Evolutionary conservation across 2,888 invertebrate species (phyloP).

Genomic region (Nysson spinosus): DNA sequence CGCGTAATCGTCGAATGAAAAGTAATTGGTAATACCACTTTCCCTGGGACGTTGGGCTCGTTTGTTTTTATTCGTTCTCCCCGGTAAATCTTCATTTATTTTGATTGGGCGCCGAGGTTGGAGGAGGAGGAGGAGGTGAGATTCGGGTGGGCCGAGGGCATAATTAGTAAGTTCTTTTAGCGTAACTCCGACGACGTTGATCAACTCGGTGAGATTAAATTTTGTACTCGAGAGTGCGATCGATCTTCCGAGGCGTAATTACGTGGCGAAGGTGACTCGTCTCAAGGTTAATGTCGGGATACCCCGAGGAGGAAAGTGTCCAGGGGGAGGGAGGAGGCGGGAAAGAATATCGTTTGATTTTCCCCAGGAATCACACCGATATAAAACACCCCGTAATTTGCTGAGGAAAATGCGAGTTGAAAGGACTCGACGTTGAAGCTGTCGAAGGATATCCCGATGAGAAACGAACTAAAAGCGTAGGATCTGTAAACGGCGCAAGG

Average conservation of each 20-base stretch:
- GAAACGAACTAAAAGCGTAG: not conserved
- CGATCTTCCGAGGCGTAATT: slow-evolving; percentile 40
- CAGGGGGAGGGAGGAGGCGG: not conserved
- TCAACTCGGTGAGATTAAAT: slow-evolving; percentile 37
- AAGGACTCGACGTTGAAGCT: too few species aligned
- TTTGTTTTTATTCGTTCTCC: not conserved
- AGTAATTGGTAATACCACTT: slow-evolving; percentile 5
- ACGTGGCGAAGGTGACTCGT: slow-evolving; percentile 10
- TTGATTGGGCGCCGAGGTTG: slow-evolving; percentile 1
- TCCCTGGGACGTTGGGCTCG: not conserved
- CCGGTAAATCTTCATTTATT: slow-evolving; percentile 32
- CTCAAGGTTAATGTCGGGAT: slow-evolving; percentile 11
- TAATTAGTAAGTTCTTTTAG: slow-evolving; percentile 43
- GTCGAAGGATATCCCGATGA: not conserved
- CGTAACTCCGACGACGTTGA: slow-evolving; percentile 19
- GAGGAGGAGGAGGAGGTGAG: too few species aligned
- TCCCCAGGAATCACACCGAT: too few species aligned
- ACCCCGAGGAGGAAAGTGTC: slow-evolving; percentile 1
- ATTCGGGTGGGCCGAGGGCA: slow-evolving; percentile 24
- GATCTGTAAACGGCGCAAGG: not conserved
- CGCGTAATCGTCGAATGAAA: slow-evolving; percentile 17
- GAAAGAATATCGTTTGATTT: not conserved
- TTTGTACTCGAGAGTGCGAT: slow-evolving; percentile 22
- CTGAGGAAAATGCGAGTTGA: too few species aligned
- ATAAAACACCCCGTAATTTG: too few species aligned